Conservation (phyloP, 2,113 vertebrate genomes). For the Rattus rattus region DNA sequence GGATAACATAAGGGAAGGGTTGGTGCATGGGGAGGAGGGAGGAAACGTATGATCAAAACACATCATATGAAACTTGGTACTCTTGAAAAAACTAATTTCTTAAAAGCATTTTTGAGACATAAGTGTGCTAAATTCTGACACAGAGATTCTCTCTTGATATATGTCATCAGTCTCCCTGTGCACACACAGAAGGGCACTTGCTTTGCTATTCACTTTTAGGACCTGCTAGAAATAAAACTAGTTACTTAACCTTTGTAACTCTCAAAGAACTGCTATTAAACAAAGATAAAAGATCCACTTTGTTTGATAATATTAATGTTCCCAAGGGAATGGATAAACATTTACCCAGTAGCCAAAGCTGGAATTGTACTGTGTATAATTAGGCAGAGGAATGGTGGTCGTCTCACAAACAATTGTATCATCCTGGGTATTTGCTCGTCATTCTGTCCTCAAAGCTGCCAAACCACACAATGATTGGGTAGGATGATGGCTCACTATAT, state of each 20-base stretch:
- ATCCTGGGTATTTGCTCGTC: background rate
- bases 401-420: background rate
- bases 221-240: background rate
- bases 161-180: background rate
- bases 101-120: background rate
- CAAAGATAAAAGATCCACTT: background rate
- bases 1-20: background rate
- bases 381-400: background rate
- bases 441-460: background rate
- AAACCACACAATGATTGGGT: background rate
- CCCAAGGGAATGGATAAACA: background rate
- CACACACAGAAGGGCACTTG: background rate
- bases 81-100: background rate
- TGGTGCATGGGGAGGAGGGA: background rate
- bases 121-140: background rate
- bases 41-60: background rate
- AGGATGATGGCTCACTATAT: background rate
- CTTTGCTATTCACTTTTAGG: background rate
- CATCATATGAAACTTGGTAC: background rate
- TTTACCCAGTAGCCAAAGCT: background rate
- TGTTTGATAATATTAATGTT: background rate
- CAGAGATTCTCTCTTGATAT: background rate
- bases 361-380: background rate
- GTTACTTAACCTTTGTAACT: background rate
- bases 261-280: background rate